Conservation (phyloP, 2,797 vertebrate genomes). For the Hafferia zeledoni region DNA sequence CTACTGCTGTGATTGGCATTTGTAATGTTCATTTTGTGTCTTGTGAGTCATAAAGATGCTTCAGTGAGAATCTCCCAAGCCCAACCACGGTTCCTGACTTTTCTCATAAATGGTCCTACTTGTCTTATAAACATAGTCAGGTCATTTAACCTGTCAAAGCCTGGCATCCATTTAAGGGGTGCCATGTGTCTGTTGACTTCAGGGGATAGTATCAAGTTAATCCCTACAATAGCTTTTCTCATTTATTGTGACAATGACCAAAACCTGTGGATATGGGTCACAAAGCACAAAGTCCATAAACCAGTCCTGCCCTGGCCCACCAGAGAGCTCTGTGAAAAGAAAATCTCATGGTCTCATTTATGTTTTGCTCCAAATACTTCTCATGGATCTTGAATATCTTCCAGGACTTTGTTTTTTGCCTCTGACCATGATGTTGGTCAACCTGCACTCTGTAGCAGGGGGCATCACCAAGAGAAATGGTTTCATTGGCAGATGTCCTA, state of each 20-base stretch:
- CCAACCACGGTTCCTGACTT: rapidly evolving
- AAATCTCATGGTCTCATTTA: background rate
- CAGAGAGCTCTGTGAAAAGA: background rate
- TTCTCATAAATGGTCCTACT: background rate
- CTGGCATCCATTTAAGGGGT: background rate
- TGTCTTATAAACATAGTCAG: background rate
- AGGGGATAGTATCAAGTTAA: background rate
- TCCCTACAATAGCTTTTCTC: background rate
- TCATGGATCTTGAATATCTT: background rate
- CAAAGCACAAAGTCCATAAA: background rate
- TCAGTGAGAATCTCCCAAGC: background rate
- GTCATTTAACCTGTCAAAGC: rapidly evolving
- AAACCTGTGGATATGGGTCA: background rate
- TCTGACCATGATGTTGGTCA: background rate
- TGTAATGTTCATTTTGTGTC: background rate
- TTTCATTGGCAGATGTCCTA: background rate
- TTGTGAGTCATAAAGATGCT: background rate
- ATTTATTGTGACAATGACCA: background rate
- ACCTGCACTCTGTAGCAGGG: background rate
- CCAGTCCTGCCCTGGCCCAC: background rate
- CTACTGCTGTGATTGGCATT: rapidly evolving
- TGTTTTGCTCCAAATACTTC: background rate
- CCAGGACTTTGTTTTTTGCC: background rate
- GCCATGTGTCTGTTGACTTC: background rate
- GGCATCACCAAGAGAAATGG: background rate